A percentile compares a stretch with the other conserved stretches of the same genome.
Conservation (phyloP, 2,888 invertebrate genomes). For the Trissolcus brochymenae region DNA sequence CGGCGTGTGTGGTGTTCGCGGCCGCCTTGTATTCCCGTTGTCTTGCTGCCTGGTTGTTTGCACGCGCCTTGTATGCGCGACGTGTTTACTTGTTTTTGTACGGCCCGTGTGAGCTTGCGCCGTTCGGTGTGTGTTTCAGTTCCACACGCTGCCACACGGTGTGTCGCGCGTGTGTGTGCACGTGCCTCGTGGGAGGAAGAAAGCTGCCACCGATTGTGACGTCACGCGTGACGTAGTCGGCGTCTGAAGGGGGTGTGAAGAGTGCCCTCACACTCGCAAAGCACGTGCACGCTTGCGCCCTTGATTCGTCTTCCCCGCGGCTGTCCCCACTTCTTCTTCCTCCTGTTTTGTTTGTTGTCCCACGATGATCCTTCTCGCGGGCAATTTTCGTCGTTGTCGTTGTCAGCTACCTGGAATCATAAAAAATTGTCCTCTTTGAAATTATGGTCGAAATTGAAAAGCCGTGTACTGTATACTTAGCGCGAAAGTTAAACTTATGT, state of each 20-base stretch:
- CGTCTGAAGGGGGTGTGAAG: conserved; percentile 46
- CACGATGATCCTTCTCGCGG: conserved; percentile 37
- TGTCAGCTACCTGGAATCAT: conserved; percentile 43
- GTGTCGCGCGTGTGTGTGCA: conserved; percentile 19
- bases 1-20: conserved; percentile 65
- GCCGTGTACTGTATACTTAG: too few relatives aligned
- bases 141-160: conserved; percentile 21
- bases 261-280: conserved; percentile 58
- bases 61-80: conserved; percentile 39
- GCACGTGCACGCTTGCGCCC: conserved; percentile 68
- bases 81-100: conserved; percentile 19
- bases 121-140: not conserved
- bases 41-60: conserved; percentile 45
- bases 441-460: not conserved
- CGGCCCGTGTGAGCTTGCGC: conserved; percentile 9
- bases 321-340: conserved; percentile 48
- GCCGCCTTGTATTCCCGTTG: conserved; percentile 70
- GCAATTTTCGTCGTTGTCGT: conserved; percentile 43
- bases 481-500: too few relatives aligned
- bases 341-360: conserved; percentile 35
- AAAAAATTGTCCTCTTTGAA: conserved; percentile 11
- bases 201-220: conserved; percentile 57
- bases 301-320: conserved; percentile 54
- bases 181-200: conserved; percentile 29
- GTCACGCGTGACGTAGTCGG: conserved; percentile 68